These are phyloP conservation scores for Cylas formicarius DNA, from an alignment of 1,140 invertebrate genomes.

Conservation along the genomic window DNA sequence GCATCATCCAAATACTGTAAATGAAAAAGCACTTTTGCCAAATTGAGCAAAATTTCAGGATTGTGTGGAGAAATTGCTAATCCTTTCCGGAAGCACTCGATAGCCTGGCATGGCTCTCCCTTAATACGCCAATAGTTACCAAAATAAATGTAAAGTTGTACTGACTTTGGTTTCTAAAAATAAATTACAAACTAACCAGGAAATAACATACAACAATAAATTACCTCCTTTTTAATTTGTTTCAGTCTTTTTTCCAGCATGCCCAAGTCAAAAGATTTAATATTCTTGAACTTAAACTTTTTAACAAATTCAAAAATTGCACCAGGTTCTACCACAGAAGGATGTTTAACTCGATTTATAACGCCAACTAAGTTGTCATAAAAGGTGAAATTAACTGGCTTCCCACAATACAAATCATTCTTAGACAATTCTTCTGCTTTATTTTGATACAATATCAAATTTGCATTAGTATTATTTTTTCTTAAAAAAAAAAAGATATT, in stretches of 20 bases:
- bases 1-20: constrained; percentile 84
- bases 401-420: constrained; percentile 72
- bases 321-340: constrained; percentile 52
- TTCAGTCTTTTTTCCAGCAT: constrained; percentile 67
- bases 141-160: constrained; percentile 81
- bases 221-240: constrained; percentile 70
- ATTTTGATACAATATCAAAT: constrained; percentile 5
- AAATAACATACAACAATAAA: constrained; percentile 5
- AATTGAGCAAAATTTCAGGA: constrained; percentile 74
- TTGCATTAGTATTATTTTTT: constrained; percentile 9
- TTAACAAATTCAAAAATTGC: constrained; percentile 69
- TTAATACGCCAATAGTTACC: constrained; percentile 84
- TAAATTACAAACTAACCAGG: neutral
- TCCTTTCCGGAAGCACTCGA: constrained; percentile 74
- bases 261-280: constrained; percentile 69
- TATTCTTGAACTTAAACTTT: constrained; percentile 50
- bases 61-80: constrained; percentile 79
- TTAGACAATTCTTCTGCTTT: neutral
- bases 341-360: constrained; percentile 58
- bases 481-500: constrained; percentile 11
- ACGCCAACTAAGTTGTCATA: constrained; percentile 82
- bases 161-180: constrained; percentile 72
- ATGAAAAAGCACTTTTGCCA: constrained; percentile 76
- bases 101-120: constrained; percentile 73
- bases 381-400: constrained; percentile 79